These are phyloP conservation scores for Thymelicus lineola DNA, from an alignment of 2,888 invertebrate species.

Conservation along the genomic window DNA sequence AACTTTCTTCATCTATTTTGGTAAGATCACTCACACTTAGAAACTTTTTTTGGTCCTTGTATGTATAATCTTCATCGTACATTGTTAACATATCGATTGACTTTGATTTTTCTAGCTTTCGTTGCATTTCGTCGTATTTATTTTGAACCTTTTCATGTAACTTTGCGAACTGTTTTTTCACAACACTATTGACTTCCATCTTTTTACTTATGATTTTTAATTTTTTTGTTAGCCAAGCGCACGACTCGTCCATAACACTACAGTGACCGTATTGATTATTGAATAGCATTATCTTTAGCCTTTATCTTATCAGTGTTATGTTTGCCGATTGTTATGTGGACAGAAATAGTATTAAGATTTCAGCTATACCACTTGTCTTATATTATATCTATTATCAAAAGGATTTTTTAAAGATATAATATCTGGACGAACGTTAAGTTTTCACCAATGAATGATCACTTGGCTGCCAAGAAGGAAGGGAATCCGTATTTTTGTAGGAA, in stretches of 20 bases:
- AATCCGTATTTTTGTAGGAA: too few relatives aligned
- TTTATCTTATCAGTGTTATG: constrained; percentile 35
- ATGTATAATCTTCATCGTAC: constrained; percentile 56
- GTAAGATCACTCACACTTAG: constrained; percentile 54
- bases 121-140: constrained; percentile 75
- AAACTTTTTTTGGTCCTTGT: constrained; percentile 50
- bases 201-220: not conserved
- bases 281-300: constrained; percentile 35
- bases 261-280: constrained; percentile 34
- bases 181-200: constrained; percentile 43
- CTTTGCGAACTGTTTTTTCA: constrained; percentile 62
- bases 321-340: constrained; percentile 14
- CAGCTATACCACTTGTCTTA: not conserved
- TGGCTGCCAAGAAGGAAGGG: too few relatives aligned
- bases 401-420: not conserved
- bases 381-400: not conserved
- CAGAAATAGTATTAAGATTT: not conserved
- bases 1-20: constrained; percentile 46
- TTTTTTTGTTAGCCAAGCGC: not conserved
- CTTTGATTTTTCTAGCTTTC: constrained; percentile 69
- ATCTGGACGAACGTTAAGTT: not conserved
- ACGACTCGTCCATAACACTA: not conserved
- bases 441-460: too few relatives aligned
- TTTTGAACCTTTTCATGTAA: constrained; percentile 69
- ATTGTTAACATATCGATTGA: constrained; percentile 65